Base-by-base conservation (phyloP, 2,888 invertebrate genomes). In the Alloplasta piceator region DNA sequence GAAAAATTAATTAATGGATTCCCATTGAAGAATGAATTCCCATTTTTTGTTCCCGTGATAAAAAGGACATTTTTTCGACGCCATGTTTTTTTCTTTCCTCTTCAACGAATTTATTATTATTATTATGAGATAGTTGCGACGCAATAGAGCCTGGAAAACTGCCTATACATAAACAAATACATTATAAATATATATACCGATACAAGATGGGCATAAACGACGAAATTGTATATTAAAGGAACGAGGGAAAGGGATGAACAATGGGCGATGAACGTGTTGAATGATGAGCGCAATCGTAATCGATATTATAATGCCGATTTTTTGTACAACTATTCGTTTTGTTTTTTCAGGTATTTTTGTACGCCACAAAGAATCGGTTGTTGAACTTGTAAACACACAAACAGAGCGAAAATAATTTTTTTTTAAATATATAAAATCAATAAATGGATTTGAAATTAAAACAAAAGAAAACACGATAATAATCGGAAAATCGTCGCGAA, bases 91-190 rank as follows among this genome's bases (percentile, higher is more conserved):
- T 58, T 26, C 3, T 26, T 26, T 26, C 26, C 26, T 26, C 26
- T 26, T 26, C 3, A 26, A 67, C 73, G 72, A 52, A 74, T 43
- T 55, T 48, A 73, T 66, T 56, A 55, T 52, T n/a, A n/a, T 10
- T 71, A 9, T 26, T 26, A 36, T 43, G 41, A 16, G 26, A 55
- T 82, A 72, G 14, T 72, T 63, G 16, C 58, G 77, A 81, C 70
- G 84, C 85, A 84, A 86, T 85, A 84, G 82, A 84, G 74, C 83
- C 85, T 71, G 80, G 63, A 85, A 26, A 84, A 79, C 85, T 85
- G 85, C 86, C 83, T 83, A 80, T 79, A 76, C 64, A 76, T 66
- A 81, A 55, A 83, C 41, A 82, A 77, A 55, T 74, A 78, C 56
- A 82, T 68, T 78, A 64, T 61, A 72, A 61, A 55, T 41, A 66